Evolutionary conservation across 2,888 invertebrate species (phyloP).

Genomic region (Plagodis dolabraria): DNA sequence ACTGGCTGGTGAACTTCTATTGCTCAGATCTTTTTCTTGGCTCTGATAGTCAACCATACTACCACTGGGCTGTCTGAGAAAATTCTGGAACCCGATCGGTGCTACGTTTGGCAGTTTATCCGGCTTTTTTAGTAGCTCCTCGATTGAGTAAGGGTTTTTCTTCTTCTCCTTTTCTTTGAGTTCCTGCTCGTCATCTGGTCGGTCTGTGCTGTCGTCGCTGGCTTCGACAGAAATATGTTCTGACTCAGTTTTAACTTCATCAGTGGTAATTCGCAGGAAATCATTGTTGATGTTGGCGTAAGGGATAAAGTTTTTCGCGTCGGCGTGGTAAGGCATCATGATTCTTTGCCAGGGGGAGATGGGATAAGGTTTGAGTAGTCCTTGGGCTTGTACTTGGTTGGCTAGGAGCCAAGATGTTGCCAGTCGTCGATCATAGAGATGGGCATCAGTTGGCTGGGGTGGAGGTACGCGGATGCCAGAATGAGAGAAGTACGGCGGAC

Average conservation of each 20-base stretch:
- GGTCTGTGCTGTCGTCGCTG: constrained; percentile 86
- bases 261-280: constrained; percentile 66
- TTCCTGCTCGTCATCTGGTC: constrained; percentile 75
- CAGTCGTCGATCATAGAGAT: constrained; percentile 77
- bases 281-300: constrained; percentile 72
- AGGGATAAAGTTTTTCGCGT: constrained; percentile 69
- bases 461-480: constrained; percentile 72
- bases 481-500: constrained; percentile 73
- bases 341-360: constrained; percentile 85
- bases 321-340: constrained; percentile 80
- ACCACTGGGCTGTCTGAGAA: constrained; percentile 85
- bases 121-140: constrained; percentile 93
- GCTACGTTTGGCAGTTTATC: constrained; percentile 83
- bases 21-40: constrained; percentile 63
- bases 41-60: constrained; percentile 80
- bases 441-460: constrained; percentile 62
- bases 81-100: constrained; percentile 70
- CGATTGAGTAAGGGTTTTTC: constrained; percentile 94
- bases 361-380: constrained; percentile 78
- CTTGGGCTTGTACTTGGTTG: constrained; percentile 79
- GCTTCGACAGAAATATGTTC: constrained; percentile 83
- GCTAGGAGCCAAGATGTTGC: constrained; percentile 84
- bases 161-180: constrained; percentile 83
- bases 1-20: constrained; percentile 77
- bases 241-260: constrained; percentile 74